Conservation (phyloP, 2,888 invertebrate species). For the Eristalis pertinax region DNA sequence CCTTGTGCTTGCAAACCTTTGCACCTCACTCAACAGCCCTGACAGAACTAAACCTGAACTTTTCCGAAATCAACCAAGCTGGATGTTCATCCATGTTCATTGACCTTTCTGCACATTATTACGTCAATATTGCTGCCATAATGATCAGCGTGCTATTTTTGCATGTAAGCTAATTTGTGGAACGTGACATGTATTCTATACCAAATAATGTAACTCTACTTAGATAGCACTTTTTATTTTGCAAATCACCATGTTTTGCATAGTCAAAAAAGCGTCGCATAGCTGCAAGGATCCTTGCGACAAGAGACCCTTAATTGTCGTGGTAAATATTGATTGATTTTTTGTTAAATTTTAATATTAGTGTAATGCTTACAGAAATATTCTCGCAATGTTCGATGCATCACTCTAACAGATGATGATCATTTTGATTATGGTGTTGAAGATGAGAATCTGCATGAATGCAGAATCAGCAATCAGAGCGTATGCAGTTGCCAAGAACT, state of each 20-base stretch:
- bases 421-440: slow-evolving; percentile 20
- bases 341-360: neutral
- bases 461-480: neutral
- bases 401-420: slow-evolving; percentile 42
- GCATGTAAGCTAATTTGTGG: slow-evolving; percentile 20
- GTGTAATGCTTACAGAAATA: slow-evolving; percentile 33
- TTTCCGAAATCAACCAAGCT: slow-evolving; percentile 75
- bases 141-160: slow-evolving; percentile 1
- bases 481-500: slow-evolving; percentile 11
- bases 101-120: neutral
- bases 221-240: slow-evolving; percentile 7
- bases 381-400: slow-evolving; percentile 48
- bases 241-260: neutral
- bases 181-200: neutral
- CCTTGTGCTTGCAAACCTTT: slow-evolving; percentile 73
- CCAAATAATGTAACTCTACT: neutral
- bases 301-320: slow-evolving; percentile 38
- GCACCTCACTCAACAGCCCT: slow-evolving; percentile 52
- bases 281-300: neutral
- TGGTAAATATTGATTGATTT: slow-evolving; percentile 13
- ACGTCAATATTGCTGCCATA: neutral
- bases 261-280: neutral
- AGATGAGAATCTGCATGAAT: neutral
- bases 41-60: slow-evolving; percentile 72
- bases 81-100: slow-evolving; percentile 75